Conservation (phyloP, 1,140 invertebrate species). For the Psilanteris sp. region DNA sequence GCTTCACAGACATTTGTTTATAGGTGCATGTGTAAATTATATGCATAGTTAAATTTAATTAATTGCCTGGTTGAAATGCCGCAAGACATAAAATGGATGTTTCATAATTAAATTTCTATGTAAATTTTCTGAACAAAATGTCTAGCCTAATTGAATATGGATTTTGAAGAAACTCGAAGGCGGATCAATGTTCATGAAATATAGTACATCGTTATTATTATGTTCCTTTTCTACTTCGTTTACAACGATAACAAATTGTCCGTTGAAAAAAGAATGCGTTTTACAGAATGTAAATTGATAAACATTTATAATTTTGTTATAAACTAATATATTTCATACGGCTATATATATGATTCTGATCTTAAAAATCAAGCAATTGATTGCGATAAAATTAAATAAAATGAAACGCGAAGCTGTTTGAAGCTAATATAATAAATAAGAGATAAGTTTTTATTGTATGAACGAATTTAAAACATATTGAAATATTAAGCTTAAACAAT, state of each 20-base stretch:
- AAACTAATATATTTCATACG: too few species aligned
- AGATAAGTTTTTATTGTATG: too few species aligned
- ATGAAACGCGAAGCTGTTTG: too few species aligned
- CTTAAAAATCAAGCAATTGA: too few species aligned
- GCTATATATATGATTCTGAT: too few species aligned
- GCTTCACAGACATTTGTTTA: conserved; percentile 20
- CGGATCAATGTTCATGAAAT: background rate
- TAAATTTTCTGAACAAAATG: background rate
- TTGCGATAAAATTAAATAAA: too few species aligned
- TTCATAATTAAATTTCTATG: conserved; percentile 4
- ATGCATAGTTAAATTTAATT: conserved; percentile 38
- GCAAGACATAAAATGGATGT: background rate
- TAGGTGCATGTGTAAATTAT: conserved; percentile 20
- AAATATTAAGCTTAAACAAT: too few species aligned
- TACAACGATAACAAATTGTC: background rate
- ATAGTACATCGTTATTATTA: background rate
- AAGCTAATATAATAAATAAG: too few species aligned
- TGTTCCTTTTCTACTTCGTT: background rate
- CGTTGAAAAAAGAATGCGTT: too few species aligned
- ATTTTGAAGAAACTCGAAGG: background rate
- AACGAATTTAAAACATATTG: too few species aligned
- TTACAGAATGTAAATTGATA: too few species aligned
- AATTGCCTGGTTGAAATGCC: background rate
- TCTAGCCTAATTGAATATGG: conserved; percentile 8
- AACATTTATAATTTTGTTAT: too few species aligned